Evolutionary conservation across 1,140 invertebrate species (phyloP).

Genomic region (Periplaneta americana): DNA sequence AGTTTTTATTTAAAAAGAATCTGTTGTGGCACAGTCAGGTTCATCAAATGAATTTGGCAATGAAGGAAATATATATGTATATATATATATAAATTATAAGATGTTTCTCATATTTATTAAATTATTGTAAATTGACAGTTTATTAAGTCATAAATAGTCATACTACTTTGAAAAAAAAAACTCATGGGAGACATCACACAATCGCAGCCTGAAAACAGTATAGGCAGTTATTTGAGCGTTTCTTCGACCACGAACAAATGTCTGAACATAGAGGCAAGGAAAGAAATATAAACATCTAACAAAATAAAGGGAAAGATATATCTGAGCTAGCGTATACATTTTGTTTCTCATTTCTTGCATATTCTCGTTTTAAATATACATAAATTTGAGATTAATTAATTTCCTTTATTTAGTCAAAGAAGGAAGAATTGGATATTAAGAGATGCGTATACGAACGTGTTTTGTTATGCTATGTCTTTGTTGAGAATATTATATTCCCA

Average conservation of each 20-base stretch:
- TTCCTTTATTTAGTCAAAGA: conserved; percentile 35
- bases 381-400: conserved; percentile 19
- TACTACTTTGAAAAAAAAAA: neutral
- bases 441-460: conserved; percentile 47
- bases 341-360: conserved; percentile 1
- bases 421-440: conserved; percentile 45
- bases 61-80: neutral
- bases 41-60: neutral
- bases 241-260: neutral
- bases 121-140: neutral
- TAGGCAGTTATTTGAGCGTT: neutral
- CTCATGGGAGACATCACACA: neutral
- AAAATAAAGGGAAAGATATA: conserved; percentile 19
- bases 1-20: neutral
- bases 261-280: too few species aligned
- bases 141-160: neutral
- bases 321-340: conserved; percentile 19
- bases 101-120: conserved; percentile 1
- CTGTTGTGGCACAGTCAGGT: neutral
- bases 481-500: neutral
- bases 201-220: neutral
- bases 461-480: conserved; percentile 5
- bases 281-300: conserved; percentile 8
- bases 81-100: conserved; percentile 10
- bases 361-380: conserved; percentile 15